phyloP scores from a whole-genome alignment of 1,140 invertebrate genomes.

The Trissolcus basalis region DNA sequence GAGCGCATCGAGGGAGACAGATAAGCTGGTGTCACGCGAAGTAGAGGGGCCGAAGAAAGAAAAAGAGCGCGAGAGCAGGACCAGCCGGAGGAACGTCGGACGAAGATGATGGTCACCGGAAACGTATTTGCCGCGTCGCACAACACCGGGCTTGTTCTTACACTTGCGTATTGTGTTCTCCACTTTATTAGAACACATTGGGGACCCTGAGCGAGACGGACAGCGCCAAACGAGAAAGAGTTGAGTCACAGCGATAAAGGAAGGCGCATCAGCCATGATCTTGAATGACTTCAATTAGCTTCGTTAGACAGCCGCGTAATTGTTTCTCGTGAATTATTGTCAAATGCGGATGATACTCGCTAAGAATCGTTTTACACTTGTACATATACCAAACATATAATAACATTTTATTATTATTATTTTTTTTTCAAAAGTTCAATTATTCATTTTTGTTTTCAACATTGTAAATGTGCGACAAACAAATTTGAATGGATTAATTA shows the following conservation, averaged over 20 bases:
- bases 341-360: slow-evolving; percentile 24
- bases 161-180: slow-evolving; percentile 55
- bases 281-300: slow-evolving; percentile 75
- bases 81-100: slow-evolving; percentile 6
- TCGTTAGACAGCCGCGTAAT: slow-evolving; percentile 69
- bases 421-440: no score
- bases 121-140: slow-evolving; percentile 66
- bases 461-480: no score
- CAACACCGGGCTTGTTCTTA: slow-evolving; percentile 57
- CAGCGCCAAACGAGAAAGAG: slow-evolving; percentile 9
- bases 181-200: slow-evolving; percentile 63
- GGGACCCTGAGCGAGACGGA: slow-evolving; percentile 25
- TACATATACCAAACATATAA: no score
- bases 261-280: slow-evolving; percentile 64
- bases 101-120: slow-evolving; percentile 63
- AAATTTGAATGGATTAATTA: no score
- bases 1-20: slow-evolving; percentile 46
- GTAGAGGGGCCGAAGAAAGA: slow-evolving; percentile 32
- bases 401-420: no score
- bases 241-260: slow-evolving; percentile 47
- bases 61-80: slow-evolving; percentile 14
- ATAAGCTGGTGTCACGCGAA: slow-evolving; percentile 51
- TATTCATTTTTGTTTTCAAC: no score
- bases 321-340: slow-evolving; percentile 72
- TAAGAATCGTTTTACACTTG: no score